Base-by-base conservation (phyloP, 2,797 vertebrate genomes). In the Sardinella longiceps region DNA sequence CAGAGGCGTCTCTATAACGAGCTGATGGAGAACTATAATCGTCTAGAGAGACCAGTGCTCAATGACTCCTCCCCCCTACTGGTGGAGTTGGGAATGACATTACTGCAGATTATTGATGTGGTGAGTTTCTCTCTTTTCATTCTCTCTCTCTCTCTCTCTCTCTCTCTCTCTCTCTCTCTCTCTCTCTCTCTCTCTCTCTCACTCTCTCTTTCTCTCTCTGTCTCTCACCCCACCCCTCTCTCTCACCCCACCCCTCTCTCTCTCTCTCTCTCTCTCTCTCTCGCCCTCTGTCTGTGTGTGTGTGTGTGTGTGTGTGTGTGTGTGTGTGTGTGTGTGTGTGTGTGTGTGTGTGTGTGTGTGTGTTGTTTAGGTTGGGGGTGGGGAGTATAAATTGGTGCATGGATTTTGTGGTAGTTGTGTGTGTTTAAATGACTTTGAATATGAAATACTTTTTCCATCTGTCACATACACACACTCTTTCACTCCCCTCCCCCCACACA, bases 101-200 rank as follows among this genome's bases (percentile, higher is more conserved):
- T 98, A 89, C 94, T 97, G 37, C 97, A 98, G 88, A 98, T 98
- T 89, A 97, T 97, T 51, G 97, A 98, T 0, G 96, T 98, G 95
- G 97, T 97, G 92, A 95, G 96, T 89, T 25, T 56, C 46, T 90
- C 25, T 23, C 25, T n/a, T n/a, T n/a, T n/a, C n/a, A n/a, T n/a
- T n/a, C 23, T 60, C 58, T 60, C 23, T n/a, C 58, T 60, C 20
- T 60, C n/a, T 60, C 58, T 60, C 58, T 60, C 23, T 25, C 58
- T 18, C 51, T 53, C 51, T 53, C 11, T 53, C n/a, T n/a, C n/a
- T n/a, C n/a, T n/a, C n/a, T 66, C 11, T 70, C 2, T 70, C n/a
- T 70, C 58, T n/a, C 23, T 60, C 58, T 60, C 23, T n/a, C 58
- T 60, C 20, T 60, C n/a, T 60, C 58, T 60, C 58, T 60, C 23